Evolutionary conservation across 1,140 invertebrate species (phyloP), one percentile per base, ranked within the genome.

Genomic region (Monochamus saltuarius): DNA sequence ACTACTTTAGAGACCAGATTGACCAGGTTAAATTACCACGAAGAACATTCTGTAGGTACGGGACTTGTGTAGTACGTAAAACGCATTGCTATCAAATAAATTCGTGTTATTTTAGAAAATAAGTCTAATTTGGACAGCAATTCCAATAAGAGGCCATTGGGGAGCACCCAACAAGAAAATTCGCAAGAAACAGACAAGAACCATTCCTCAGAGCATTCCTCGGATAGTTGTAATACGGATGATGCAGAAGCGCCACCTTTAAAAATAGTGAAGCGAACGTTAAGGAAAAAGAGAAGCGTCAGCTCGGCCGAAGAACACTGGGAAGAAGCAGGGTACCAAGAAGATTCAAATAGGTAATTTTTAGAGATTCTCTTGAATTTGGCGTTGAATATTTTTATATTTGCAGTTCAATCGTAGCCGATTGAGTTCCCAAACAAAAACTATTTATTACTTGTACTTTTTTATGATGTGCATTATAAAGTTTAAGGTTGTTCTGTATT

Each of bases 1-100:
- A 76, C 82, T 22, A 82, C 83, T 59, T 75, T 87, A 4, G 85
- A 87, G 64, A 85, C 85, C 2, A 87, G 86, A 77, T 71, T 87
- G 11, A 81, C 85, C 11, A 80, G 84, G 70, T 67, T 87, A n/a
- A 79, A 84, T 43, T 81, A 83, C 0, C 82, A 79, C 66, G 84
- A 87, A 39, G 61, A 66, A 42, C 37, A 36, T 14, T 17, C 53
- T 7, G 36, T 56, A 35, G 53, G 53, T 56, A 45, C 34, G 50
- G 11, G 22, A 29, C 2, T 29, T 3, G 6, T 29, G 22, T 29
- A n/a, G n/a, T 42, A 42, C n/a, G 1, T 42, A 29, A 29, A 29
- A 29, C 22, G 2, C 2, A 29, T 29, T 29, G 6, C 22, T 29
- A 3, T 29, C 6, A 29, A 29, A 29, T 29, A 29, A 29, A 29